phyloP scores from a whole-genome alignment of 2,797 vertebrate genomes.

The Apogon talboti region DNA sequence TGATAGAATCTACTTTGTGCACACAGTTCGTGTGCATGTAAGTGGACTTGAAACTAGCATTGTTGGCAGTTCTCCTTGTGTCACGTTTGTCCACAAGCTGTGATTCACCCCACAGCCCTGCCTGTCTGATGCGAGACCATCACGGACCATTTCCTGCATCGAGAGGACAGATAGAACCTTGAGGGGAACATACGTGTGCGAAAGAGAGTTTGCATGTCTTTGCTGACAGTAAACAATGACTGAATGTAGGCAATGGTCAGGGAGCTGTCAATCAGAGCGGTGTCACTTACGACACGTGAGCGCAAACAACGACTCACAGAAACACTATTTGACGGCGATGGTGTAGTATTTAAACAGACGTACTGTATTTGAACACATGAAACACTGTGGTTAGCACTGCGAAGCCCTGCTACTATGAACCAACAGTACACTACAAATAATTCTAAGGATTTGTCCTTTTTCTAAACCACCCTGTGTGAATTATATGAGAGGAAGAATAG shows the following conservation, averaged over 20 bases:
- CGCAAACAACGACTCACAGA: not conserved
- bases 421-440: too few species aligned
- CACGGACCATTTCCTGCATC: slow-evolving; percentile 21
- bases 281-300: not conserved
- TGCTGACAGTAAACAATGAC: slow-evolving; percentile 24
- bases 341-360: slow-evolving; percentile 20
- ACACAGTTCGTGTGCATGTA: not conserved
- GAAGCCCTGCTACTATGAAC: slow-evolving; percentile 4
- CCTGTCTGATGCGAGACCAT: slow-evolving; percentile 41
- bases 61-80: slow-evolving; percentile 16
- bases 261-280: slow-evolving; percentile 25
- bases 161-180: slow-evolving; percentile 25
- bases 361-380: not conserved
- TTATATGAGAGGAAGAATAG: slow-evolving; percentile 10
- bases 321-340: not conserved
- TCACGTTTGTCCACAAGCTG: slow-evolving; percentile 32
- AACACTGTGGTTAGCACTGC: not conserved
- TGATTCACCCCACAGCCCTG: slow-evolving; percentile 45
- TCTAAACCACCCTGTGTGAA: not conserved
- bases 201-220: slow-evolving; percentile 1
- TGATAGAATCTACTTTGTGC: not conserved
- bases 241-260: slow-evolving; percentile 22
- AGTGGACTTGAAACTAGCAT: slow-evolving; percentile 5
- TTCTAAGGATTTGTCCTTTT: not conserved
- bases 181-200: not conserved